A percentile compares a stretch with the other conserved stretches of the same genome.
phyloP scores from a whole-genome alignment of 2,888 invertebrate species.

The Drosophila borborema region DNA sequence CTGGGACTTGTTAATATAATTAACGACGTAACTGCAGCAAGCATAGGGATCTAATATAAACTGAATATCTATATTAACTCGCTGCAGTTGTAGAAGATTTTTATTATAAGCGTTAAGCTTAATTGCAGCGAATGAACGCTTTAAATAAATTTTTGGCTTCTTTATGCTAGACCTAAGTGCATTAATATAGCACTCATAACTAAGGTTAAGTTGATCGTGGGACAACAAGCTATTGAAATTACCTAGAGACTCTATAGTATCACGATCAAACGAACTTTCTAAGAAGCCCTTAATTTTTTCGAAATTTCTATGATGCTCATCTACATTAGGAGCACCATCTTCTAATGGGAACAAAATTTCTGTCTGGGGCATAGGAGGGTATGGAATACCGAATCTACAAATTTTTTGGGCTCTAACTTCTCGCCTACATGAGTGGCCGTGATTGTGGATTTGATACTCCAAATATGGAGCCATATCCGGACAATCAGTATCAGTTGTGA shows the following conservation, averaged over 20 bases:
- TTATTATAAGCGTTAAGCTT: not conserved
- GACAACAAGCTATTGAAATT: too few species aligned
- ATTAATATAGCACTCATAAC: not conserved
- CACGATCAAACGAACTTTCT: not conserved
- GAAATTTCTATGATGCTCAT: not conserved
- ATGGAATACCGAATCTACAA: not conserved
- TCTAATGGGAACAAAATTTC: not conserved
- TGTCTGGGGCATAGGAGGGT: not conserved
- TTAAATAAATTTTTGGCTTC: not conserved
- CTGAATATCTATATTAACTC: conserved; percentile 1
- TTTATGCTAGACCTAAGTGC: not conserved
- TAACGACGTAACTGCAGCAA: not conserved
- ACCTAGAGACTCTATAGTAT: not conserved
- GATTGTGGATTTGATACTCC: not conserved
- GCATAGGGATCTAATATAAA: conserved; percentile 1
- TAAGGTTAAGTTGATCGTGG: too few species aligned
- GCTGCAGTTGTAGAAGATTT: not conserved
- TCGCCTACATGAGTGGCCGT: not conserved
- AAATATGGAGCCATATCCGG: not conserved
- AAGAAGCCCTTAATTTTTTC: not conserved
- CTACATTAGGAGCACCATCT: not conserved
- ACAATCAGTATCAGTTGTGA: not conserved
- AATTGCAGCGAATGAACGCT: too few species aligned
- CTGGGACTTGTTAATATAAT: conserved; percentile 6
- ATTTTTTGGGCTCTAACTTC: not conserved